Evolutionary conservation across 1,140 invertebrate species (phyloP), one percentile per base, ranked within the genome.

Genomic region (Cotesia vestalis): DNA sequence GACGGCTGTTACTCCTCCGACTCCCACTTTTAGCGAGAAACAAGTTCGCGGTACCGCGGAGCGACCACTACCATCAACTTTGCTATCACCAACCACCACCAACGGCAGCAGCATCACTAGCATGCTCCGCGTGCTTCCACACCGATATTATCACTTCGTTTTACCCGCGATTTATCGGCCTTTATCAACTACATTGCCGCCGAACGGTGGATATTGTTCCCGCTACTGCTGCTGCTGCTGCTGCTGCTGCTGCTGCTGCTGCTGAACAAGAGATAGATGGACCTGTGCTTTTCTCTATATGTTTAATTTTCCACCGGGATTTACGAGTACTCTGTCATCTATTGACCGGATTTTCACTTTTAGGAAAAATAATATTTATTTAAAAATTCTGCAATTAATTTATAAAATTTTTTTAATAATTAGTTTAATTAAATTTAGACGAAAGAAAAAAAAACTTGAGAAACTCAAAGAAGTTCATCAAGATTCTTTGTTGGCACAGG

Each of bases 81-180:
- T 64, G 4, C 64, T 74, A 46, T 46, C 40, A 46, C 40, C 40
- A 46, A 11, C 40, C 40, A 46, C 40, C 53, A 53, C 53, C 62
- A 72, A 34, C 70, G 64, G 14, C 14, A 72, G 59, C 63, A 46
- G 35, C 51, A 38, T 52, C 66, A 46, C 72, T 20, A 73, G 62
- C 36, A 63, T 66, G 35, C 52, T 57, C 64, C 55, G 71, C 55
- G 64, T 72, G 57, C 67, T 52, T 55, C 68, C 40, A 76, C 40
- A 46, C 79, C 79, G 84, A 85, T 84, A 84, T 85, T 85, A 85
- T 85, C 83, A 81, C 83, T 84, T 75, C 81, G 80, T 83, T 84
- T 83, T 84, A 84, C 81, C 81, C 79, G 79, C 81, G 82, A 85
- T 85, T 85, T 85, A 85, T 84, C 83, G 81, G 78, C 78, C 80